Evolutionary conservation across 1,140 invertebrate genomes (phyloP).

Genomic region (Gryllus bimaculatus): DNA sequence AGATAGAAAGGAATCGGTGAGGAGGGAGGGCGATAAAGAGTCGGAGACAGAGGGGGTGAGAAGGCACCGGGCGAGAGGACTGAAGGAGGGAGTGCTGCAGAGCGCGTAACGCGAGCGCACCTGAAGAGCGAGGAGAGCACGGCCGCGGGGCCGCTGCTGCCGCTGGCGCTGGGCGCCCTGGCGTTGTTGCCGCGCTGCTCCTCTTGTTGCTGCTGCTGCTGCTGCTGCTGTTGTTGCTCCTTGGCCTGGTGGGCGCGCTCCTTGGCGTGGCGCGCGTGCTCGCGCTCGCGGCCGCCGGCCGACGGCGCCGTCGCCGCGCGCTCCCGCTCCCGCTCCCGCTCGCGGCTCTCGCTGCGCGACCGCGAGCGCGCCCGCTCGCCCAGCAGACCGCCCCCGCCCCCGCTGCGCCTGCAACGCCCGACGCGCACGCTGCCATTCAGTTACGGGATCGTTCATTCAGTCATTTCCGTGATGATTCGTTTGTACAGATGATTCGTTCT

Average conservation of each 20-base stretch:
- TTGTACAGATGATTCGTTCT: no score
- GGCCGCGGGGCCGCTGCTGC: not conserved
- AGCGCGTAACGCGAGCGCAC: not conserved
- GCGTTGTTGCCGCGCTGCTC: not conserved
- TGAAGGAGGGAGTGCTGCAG: no score
- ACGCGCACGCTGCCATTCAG: no score
- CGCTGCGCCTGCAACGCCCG: not conserved
- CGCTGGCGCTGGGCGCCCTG: no score
- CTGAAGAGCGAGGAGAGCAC: not conserved
- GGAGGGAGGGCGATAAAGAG: no score
- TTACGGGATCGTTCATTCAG: no score
- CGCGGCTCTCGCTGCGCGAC: not conserved
- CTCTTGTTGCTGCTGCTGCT: not conserved
- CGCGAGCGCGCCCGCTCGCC: no score
- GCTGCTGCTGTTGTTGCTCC: no score
- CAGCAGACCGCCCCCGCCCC: not conserved
- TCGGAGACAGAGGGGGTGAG: no score
- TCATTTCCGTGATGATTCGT: no score
- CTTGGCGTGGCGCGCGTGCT: not conserved
- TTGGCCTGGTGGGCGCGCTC: not conserved
- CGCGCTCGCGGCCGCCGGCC: not conserved
- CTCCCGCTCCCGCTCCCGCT: not conserved
- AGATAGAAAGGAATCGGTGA: no score
- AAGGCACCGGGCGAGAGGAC: no score
- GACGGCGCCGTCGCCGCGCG: not conserved